Conservation (phyloP, 1,140 invertebrate species). For the Helicoverpa zea region DNA sequence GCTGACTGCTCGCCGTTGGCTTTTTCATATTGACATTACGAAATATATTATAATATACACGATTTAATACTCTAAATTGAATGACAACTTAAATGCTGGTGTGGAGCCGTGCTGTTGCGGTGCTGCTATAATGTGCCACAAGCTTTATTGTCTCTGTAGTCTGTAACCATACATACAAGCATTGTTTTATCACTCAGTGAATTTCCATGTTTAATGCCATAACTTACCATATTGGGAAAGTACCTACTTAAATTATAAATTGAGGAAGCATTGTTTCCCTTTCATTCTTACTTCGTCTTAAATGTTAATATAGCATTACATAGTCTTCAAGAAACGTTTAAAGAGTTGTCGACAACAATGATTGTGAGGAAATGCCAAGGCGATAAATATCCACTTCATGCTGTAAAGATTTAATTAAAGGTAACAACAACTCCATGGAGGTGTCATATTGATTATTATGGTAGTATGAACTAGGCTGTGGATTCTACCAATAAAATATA, state of each 20-base stretch:
- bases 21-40: no score
- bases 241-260: background rate
- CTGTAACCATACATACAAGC: no score
- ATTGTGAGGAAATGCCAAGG: slow-evolving; percentile 27
- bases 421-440: no score
- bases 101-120: no score
- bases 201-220: background rate
- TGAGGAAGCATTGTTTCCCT: background rate
- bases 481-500: background rate
- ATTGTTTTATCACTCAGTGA: background rate
- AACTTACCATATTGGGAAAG: background rate
- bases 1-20: no score
- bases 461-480: background rate
- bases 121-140: no score
- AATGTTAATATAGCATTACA: background rate
- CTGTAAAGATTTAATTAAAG: background rate
- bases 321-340: background rate
- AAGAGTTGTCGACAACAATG: slow-evolving; percentile 16
- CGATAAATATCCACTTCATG: background rate
- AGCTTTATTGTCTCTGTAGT: no score
- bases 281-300: background rate
- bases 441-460: background rate
- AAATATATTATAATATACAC: no score
- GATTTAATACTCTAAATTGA: no score
- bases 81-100: no score